Percentiles rank a stretch among this genome's conserved stretches.
Conservation (phyloP, 2,888 invertebrate species). For the Steromphala cineraria region DNA sequence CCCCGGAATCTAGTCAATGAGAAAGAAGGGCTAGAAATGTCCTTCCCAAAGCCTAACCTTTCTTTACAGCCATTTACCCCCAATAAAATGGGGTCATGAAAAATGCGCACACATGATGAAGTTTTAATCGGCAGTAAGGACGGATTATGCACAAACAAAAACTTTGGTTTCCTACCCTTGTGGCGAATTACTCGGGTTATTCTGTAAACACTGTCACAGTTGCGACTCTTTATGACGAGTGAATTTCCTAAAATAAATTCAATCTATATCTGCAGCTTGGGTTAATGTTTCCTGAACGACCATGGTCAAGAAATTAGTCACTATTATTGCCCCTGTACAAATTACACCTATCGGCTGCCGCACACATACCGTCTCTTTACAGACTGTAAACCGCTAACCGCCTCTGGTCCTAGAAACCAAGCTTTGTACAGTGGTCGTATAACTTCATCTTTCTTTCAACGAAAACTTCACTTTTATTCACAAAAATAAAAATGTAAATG, state of each 20-base stretch:
- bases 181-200: not conserved
- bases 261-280: not conserved
- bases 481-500: too few relatives aligned
- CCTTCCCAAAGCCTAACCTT: constrained; percentile 10
- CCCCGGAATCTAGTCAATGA: constrained; percentile 2
- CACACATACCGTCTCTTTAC: too few relatives aligned
- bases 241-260: constrained; percentile 10
- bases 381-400: too few relatives aligned
- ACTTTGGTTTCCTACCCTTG: not conserved
- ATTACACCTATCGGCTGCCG: too few relatives aligned
- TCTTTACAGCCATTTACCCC: constrained; percentile 13
- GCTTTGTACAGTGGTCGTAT: too few relatives aligned
- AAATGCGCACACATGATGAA: constrained; percentile 17
- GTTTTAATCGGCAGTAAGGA: constrained; percentile 9
- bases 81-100: constrained; percentile 20
- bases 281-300: not conserved
- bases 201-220: not conserved
- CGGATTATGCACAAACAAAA: constrained; percentile 10
- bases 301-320: not conserved
- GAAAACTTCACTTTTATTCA: too few relatives aligned
- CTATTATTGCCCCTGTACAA: not conserved
- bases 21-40: constrained; percentile 8
- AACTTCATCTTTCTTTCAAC: too few relatives aligned
- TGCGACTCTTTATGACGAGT: not conserved
- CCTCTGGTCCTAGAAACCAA: too few relatives aligned